These are phyloP conservation scores for Luffia ferchaultella DNA, from an alignment of 2,888 invertebrate genomes.

Conservation along the genomic window DNA sequence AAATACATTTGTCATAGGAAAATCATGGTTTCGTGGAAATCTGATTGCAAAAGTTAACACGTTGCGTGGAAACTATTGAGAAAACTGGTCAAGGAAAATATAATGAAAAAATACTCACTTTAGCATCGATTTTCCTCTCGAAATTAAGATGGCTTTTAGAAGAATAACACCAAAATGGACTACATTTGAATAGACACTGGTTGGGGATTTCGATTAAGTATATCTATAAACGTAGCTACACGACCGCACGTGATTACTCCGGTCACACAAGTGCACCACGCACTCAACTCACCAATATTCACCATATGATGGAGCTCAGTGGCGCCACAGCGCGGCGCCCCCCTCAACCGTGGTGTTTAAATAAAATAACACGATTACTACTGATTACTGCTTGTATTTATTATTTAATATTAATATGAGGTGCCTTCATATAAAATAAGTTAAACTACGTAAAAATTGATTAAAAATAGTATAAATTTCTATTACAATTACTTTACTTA, in stretches of 20 bases:
- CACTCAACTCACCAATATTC: no score
- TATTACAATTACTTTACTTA: no score
- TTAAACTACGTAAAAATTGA: no score
- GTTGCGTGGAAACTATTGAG: slow-evolving; percentile 27
- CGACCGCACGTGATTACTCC: slow-evolving; percentile 55
- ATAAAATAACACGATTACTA: neutral
- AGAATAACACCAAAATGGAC: slow-evolving; percentile 42
- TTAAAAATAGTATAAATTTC: no score
- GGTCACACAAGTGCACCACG: slow-evolving; percentile 36
- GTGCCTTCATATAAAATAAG: no score
- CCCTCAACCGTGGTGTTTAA: no score
- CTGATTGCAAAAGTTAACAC: slow-evolving; percentile 8
- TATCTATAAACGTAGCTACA: slow-evolving; percentile 57
- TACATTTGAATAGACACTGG: slow-evolving; percentile 62
- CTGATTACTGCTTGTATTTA: neutral
- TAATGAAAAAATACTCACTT: slow-evolving; percentile 35
- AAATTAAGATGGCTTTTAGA: slow-evolving; percentile 39
- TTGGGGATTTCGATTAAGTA: slow-evolving; percentile 58
- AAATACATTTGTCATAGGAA: no score
- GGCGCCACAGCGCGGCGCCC: slow-evolving; percentile 1
- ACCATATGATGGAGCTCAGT: no score
- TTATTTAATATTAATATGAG: no score
- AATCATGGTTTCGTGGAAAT: no score
- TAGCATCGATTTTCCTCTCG: slow-evolving; percentile 59
- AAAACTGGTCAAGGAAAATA: slow-evolving; percentile 26